phyloP scores from a whole-genome alignment of 2,113 vertebrate species.

The Sclerurus mexicanus region DNA sequence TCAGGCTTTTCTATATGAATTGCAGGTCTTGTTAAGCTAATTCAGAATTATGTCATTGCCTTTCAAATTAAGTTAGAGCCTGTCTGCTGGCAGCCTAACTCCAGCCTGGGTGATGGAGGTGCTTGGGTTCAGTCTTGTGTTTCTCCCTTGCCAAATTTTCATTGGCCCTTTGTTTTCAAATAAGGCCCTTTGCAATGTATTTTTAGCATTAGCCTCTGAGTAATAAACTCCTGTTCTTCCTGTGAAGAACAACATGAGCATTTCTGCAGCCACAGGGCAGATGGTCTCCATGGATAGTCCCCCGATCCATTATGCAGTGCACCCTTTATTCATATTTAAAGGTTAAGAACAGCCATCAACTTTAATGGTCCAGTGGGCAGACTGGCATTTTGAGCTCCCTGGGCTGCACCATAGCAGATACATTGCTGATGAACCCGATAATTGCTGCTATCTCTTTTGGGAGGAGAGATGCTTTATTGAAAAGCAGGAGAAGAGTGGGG shows the following conservation, averaged over 20 bases:
- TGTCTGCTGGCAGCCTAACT: background rate
- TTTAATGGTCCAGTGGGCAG: background rate
- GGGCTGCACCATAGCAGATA: background rate
- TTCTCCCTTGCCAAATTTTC: background rate
- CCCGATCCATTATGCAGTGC: background rate
- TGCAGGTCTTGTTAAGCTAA: background rate
- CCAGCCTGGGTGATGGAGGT: background rate
- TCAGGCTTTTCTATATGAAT: background rate
- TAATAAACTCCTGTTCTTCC: background rate
- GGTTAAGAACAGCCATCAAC: background rate
- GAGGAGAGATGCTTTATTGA: background rate
- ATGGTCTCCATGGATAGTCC: slow-evolving; percentile 23
- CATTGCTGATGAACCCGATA: background rate
- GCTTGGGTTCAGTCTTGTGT: background rate
- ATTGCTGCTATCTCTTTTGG: background rate
- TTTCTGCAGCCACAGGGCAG: background rate
- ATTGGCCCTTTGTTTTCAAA: background rate
- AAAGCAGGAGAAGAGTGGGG: background rate
- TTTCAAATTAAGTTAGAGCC: background rate
- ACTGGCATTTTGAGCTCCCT: slow-evolving; percentile 4
- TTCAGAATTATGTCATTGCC: background rate
- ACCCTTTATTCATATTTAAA: background rate
- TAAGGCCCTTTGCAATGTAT: background rate
- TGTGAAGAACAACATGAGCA: background rate
- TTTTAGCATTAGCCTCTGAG: slow-evolving; percentile 8